Evolutionary conservation across 2,113 vertebrate species (phyloP), one percentile per base, ranked within the genome.

Genomic region (Neotragus pygmaeus): DNA sequence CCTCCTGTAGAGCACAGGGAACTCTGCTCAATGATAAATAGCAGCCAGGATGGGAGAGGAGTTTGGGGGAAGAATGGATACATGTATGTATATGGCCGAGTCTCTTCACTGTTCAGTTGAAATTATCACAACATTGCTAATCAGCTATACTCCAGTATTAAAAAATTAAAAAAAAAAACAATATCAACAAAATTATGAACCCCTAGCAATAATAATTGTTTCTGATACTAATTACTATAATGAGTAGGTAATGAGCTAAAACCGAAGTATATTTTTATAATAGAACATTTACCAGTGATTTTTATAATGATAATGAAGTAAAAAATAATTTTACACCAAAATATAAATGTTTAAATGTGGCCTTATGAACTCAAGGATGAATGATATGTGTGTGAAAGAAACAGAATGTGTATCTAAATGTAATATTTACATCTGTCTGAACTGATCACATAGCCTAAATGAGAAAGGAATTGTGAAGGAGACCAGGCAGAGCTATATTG

Each of bases 171-270:
- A 78, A 70, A 77, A 51, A 27, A 49, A 70, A 12, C 15, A 25
- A 85, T 70, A 28, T 43, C 62, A 94, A 58, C 9, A 47, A 53
- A 90, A 91, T 89, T 62, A 53, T 45, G 28, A 83, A 78, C 73
- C 55, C 6, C 43, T 64, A 28, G 60, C 14, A 91, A 49, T 23
- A 49, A 92, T 14, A n/a, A 51, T 64, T 78, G 25, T 92, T 86
- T 85, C n/a, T 87, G 43, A 21, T 25, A 83, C 58, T 95, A 36
- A 94, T 73, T n/a, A 43, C 7, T 66, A 77, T 88, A 86, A 51
- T 97, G 95, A 78, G 55, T 92, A 94, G 43, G 27, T 77, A 91
- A 86, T 89, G 36, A 93, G 45, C 14, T 89, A 30, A 73, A 91
- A 94, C n/a, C 7, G 10, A 95, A 83, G 16, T 23, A 62, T 6